phyloP scores from a whole-genome alignment of 2,888 invertebrate species.

The Cenopis cana region DNA sequence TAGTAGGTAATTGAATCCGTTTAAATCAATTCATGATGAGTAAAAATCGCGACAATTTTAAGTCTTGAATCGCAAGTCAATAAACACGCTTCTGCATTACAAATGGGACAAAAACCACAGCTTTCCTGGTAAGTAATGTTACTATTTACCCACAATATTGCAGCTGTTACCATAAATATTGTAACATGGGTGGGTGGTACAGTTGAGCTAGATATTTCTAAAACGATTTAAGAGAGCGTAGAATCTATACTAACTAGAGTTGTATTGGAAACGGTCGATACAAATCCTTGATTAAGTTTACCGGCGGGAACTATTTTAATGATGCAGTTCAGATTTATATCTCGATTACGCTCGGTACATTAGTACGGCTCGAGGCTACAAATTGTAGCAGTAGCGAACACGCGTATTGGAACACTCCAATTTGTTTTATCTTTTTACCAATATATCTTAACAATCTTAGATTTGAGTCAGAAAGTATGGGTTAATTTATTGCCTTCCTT shows the following conservation, averaged over 20 bases:
- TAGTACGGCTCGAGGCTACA: slow-evolving; percentile 36
- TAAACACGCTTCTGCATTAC: too few relatives aligned
- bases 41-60: too few relatives aligned
- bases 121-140: slow-evolving; percentile 19
- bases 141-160: slow-evolving; percentile 27
- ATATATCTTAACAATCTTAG: not conserved
- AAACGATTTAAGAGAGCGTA: slow-evolving; percentile 11
- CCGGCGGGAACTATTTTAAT: slow-evolving; percentile 37
- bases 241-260: slow-evolving; percentile 3
- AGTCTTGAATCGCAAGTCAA: not conserved
- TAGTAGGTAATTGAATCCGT: too few relatives aligned
- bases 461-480: not conserved
- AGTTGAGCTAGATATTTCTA: slow-evolving; percentile 12
- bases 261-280: slow-evolving; percentile 23
- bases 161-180: slow-evolving; percentile 34
- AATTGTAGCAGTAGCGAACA: slow-evolving; percentile 32
- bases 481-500: not conserved
- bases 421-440: slow-evolving; percentile 21
- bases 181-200: slow-evolving; percentile 32
- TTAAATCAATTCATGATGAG: too few relatives aligned
- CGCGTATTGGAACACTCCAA: slow-evolving; percentile 17
- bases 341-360: slow-evolving; percentile 33
- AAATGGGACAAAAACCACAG: slow-evolving; percentile 2
- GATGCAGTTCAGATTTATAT: slow-evolving; percentile 35
- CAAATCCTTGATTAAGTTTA: slow-evolving; percentile 38